These are phyloP conservation scores for Pampusana beccarii DNA, from an alignment of 2,113 vertebrate species.

Conservation along the genomic window DNA sequence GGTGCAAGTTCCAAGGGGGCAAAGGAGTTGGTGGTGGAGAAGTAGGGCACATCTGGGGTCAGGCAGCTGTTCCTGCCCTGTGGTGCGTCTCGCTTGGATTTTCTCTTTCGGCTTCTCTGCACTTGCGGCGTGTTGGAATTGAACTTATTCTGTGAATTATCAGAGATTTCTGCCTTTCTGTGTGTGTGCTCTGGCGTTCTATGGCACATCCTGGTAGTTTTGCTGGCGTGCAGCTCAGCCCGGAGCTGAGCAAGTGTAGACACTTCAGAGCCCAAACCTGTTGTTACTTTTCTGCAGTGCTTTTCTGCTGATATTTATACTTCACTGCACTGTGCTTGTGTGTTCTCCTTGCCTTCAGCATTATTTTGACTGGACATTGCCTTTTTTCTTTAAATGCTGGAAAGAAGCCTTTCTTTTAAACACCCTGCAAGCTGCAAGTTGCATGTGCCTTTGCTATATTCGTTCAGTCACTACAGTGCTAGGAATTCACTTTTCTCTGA, in stretches of 20 bases:
- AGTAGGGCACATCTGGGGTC: not conserved
- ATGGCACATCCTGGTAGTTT: rapidly evolving
- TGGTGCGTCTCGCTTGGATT: not conserved
- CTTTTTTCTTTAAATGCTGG: not conserved
- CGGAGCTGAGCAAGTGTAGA: not conserved
- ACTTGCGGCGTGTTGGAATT: not conserved
- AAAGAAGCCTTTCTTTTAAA: not conserved
- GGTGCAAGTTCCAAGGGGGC: not conserved
- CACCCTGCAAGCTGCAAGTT: not conserved
- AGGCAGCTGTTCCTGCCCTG: not conserved
- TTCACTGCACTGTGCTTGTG: not conserved
- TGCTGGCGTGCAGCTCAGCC: not conserved
- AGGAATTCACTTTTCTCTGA: not conserved
- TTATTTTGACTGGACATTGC: not conserved
- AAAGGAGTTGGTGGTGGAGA: not conserved
- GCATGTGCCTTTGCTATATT: not conserved
- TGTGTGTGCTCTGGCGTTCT: not conserved
- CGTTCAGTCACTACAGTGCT: not conserved
- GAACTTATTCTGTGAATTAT: not conserved
- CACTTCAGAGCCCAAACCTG: not conserved
- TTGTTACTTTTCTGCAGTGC: not conserved
- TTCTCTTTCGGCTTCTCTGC: not conserved
- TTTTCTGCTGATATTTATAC: not conserved
- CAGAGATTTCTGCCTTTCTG: not conserved
- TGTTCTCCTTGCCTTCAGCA: not conserved